Percentiles rank a stretch among this genome's conserved stretches.
Evolutionary conservation across 1,140 invertebrate genomes (phyloP).

Genomic region (Proctacanthus coquilletti): DNA sequence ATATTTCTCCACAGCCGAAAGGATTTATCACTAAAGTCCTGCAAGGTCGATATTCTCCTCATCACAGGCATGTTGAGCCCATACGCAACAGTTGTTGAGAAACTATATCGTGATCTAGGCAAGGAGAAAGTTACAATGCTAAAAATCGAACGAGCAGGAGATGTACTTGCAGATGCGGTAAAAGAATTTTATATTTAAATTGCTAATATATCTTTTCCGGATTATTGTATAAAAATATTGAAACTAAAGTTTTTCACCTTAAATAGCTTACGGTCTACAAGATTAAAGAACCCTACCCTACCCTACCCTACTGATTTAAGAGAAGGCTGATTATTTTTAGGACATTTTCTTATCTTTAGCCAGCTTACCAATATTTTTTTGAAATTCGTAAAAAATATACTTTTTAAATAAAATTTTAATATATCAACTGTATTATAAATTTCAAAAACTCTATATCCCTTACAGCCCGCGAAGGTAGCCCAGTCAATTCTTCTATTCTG

Average conservation of each 20-base stretch:
- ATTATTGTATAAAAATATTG: too few relatives aligned
- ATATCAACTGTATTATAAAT: too few relatives aligned
- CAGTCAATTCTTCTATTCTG: conserved; percentile 67
- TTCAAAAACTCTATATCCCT: conserved; percentile 6
- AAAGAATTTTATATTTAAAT: too few relatives aligned
- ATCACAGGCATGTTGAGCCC: conserved; percentile 69
- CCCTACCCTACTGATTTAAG: too few relatives aligned
- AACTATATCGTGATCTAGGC: conserved; percentile 58
- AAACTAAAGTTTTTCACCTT: too few relatives aligned
- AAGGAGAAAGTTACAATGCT: conserved; percentile 69
- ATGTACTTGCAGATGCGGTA: conserved; percentile 66
- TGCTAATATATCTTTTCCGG: too few relatives aligned
- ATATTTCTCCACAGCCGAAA: conserved; percentile 41
- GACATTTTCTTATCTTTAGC: too few relatives aligned
- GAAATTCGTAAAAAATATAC: too few relatives aligned
- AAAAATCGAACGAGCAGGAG: conserved; percentile 63
- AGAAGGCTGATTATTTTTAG: neutral
- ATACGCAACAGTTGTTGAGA: conserved; percentile 60
- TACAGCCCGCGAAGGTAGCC: conserved; percentile 62
- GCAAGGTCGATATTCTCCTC: conserved; percentile 60
- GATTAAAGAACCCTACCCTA: too few relatives aligned
- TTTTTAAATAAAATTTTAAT: too few relatives aligned
- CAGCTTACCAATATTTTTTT: too few relatives aligned
- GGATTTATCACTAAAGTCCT: conserved; percentile 49
- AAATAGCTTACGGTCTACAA: too few relatives aligned